Evolutionary conservation across 2,113 vertebrate species (phyloP).

Genomic region (Acrocephalus arundinaceus): DNA sequence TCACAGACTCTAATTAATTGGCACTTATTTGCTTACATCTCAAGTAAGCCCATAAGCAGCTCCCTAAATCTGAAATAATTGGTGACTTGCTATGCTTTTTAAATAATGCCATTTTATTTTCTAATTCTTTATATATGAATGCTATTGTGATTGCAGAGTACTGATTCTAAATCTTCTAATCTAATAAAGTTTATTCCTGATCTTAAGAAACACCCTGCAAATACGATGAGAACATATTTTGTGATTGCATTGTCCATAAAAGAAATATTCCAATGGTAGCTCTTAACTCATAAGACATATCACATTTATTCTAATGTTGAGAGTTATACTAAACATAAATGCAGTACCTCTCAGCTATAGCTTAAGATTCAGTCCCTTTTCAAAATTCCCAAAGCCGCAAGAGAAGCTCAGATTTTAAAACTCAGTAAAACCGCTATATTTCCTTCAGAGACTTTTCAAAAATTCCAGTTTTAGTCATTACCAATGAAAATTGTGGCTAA

Average conservation of each 20-base stretch:
- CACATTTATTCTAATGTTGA: neutral
- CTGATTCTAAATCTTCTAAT: neutral
- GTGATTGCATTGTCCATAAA: neutral
- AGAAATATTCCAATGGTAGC: neutral
- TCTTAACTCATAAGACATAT: neutral
- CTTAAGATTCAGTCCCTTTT: neutral
- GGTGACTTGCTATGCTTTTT: neutral
- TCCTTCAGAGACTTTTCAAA: neutral
- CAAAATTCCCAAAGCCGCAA: neutral
- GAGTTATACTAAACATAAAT: neutral
- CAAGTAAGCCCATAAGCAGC: slow-evolving; percentile 14
- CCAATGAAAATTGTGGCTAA: neutral
- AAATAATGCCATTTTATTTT: neutral
- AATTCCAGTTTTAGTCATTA: neutral
- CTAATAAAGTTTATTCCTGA: neutral
- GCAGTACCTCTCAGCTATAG: neutral
- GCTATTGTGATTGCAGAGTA: neutral
- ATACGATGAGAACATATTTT: neutral
- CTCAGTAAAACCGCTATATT: neutral
- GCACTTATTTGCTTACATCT: slow-evolving; percentile 30
- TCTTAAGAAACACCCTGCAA: neutral
- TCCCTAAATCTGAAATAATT: slow-evolving; percentile 31
- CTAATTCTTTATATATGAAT: neutral
- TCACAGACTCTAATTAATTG: slow-evolving; percentile 34
- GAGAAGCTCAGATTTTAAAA: neutral